Evolutionary conservation across 2,797 vertebrate genomes (phyloP), one percentile per base, ranked within the genome.

Genomic region (Salarias fasciatus): DNA sequence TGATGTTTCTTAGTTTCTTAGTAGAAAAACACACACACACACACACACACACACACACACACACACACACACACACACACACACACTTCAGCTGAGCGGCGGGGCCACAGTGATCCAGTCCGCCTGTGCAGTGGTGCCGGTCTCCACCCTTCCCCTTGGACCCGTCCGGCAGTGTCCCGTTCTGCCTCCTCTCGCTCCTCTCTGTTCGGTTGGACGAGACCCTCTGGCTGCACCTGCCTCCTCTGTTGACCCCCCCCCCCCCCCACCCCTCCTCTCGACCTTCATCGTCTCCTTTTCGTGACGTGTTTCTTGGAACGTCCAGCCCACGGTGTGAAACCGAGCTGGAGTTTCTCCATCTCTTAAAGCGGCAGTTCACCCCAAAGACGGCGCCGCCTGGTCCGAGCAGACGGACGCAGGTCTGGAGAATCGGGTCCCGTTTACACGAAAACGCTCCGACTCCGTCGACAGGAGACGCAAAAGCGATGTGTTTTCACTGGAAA

Each of bases 21-120:
- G 58, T 51, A 29, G 36, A 47, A 49, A 68, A 70, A 58, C 63
- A 60, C 51, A 29, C 36, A 47, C 49, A 68, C 70, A 58, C 63
- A 60, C 44, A 55, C 58, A 35, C 33, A 35, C 33, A 35, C 33
- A 35, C 31, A 8, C 33, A 2, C 9, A 35, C 33, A 35, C 33
- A 35, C 33, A 35, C 33, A 6, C 9, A 35, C 33, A 3, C 11
- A 5, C 41, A 13, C 11, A 5, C 41, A 13, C 11, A n/a, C n/a
- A n/a, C n/a, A n/a, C n/a, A n/a, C n/a, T n/a, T 24, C 18, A 24
- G 18, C 18, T 24, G 18, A 24, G 24, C 18, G 18, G 24, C 18
- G 85, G 84, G 87, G 87, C 90, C 87, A 56, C 86, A 82, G 88
- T 85, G 86, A 81, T 72, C 70, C 29, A 55, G 85, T 86, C 90